phyloP scores from a whole-genome alignment of 2,888 invertebrate species.

The Pyrochroa serraticornis region DNA sequence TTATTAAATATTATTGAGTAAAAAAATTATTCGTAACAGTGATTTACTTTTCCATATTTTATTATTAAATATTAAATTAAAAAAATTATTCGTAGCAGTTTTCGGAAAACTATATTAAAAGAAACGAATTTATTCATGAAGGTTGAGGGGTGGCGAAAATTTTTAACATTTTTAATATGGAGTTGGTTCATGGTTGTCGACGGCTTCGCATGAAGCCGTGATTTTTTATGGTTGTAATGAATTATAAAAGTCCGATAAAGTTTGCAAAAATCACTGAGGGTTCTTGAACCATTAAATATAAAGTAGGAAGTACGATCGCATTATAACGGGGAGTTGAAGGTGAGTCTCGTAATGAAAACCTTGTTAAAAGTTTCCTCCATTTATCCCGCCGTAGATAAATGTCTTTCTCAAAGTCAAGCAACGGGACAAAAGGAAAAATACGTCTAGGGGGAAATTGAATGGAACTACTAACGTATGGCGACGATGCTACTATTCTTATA shows the following conservation, averaged over 20 bases:
- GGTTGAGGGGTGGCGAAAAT: no score
- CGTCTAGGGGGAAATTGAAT: conserved; percentile 48
- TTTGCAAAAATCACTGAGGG: conserved; percentile 12
- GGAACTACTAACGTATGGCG: conserved; percentile 47
- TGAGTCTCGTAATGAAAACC: conserved; percentile 52
- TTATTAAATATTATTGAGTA: neutral
- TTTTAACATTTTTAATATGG: no score
- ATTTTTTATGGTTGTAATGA: conserved; percentile 8
- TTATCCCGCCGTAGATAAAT: conserved; percentile 52
- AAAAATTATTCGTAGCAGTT: no score
- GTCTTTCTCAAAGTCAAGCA: conserved; percentile 49
- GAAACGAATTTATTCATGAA: no score
- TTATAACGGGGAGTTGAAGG: conserved; percentile 44
- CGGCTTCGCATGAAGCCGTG: neutral
- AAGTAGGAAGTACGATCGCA: conserved; percentile 40
- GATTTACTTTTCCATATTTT: no score
- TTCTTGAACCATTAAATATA: conserved; percentile 35
- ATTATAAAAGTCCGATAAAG: conserved; percentile 12
- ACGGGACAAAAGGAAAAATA: conserved; percentile 49
- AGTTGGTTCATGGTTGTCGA: no score
- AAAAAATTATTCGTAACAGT: neutral
- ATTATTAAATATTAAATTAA: no score
- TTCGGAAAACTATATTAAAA: no score
- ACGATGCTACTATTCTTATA: conserved; percentile 5
- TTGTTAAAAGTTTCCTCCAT: conserved; percentile 54